These are phyloP conservation scores for Antrozous pallidus DNA, from an alignment of 2,797 vertebrate genomes.

Conservation along the genomic window DNA sequence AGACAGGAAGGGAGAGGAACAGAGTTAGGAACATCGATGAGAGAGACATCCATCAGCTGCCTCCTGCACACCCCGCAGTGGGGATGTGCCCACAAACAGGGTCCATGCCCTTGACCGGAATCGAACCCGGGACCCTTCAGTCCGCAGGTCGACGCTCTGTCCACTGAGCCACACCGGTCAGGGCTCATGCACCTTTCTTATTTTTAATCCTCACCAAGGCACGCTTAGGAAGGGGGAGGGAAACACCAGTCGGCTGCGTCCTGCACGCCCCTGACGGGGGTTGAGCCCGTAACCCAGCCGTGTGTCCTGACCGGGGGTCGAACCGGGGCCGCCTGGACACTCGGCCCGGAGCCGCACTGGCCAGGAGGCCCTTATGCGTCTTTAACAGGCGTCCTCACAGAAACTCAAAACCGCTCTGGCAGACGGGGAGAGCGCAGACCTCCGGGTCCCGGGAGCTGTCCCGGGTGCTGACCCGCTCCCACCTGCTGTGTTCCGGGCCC, in stretches of 20 bases:
- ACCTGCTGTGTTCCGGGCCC: not conserved
- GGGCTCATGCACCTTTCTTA: too few relatives aligned
- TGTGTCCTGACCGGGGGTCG: not conserved
- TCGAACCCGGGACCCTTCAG: too few relatives aligned
- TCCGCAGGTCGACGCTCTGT: too few relatives aligned
- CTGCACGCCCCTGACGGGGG: not conserved
- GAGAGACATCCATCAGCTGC: too few relatives aligned
- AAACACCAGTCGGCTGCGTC: not conserved
- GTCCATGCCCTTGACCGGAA: too few relatives aligned
- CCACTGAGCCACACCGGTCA: too few relatives aligned
- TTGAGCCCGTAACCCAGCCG: not conserved
- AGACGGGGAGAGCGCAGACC: accelerated
- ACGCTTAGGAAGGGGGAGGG: too few relatives aligned
- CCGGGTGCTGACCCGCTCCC: not conserved
- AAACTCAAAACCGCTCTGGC: accelerated
- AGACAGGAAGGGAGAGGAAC: too few relatives aligned
- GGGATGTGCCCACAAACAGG: too few relatives aligned
- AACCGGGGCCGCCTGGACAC: too few relatives aligned
- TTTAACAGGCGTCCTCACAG: accelerated
- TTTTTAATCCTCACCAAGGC: not conserved
- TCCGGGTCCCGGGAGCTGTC: not conserved
- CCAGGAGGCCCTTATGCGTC: not conserved
- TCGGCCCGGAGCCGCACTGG: not conserved
- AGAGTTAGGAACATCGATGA: too few relatives aligned
- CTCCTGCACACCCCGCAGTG: too few relatives aligned